A percentile compares a stretch with the other conserved stretches of the same genome.
Conservation (phyloP, 2,113 vertebrate genomes). For the Clinocottus analis region DNA sequence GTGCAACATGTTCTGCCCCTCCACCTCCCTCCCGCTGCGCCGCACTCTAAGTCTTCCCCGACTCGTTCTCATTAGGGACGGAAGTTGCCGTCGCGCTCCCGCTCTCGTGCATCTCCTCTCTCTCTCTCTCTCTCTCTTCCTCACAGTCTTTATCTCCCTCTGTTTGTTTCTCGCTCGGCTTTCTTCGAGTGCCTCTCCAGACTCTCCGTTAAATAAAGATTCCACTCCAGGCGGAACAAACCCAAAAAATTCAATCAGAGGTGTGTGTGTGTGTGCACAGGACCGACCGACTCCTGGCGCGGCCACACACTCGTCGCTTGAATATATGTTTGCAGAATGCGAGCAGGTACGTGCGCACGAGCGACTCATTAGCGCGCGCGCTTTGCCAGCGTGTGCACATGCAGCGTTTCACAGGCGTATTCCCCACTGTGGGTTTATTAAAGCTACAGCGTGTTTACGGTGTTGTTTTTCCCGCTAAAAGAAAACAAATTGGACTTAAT, state of each 20-base stretch:
- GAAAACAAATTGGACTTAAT: no score
- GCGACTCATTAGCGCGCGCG: not conserved
- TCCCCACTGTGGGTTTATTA: constrained; percentile 43
- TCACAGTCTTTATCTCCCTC: not conserved
- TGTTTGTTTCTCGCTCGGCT: constrained; percentile 49
- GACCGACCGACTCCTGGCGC: no score
- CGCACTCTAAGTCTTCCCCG: constrained; percentile 45
- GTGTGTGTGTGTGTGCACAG: constrained; percentile 14
- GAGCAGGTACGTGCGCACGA: not conserved
- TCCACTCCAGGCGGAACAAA: constrained; percentile 58
- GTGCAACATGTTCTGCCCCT: constrained; percentile 52
- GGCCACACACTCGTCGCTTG: not conserved
- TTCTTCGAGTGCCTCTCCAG: constrained; percentile 57
- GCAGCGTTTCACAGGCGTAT: no score
- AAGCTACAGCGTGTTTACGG: constrained; percentile 31
- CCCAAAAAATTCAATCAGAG: constrained; percentile 54
- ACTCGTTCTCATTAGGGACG: constrained; percentile 65
- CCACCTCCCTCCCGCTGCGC: constrained; percentile 47
- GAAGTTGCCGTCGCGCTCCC: not conserved
- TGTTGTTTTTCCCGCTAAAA: no score
- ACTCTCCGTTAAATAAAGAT: constrained; percentile 57
- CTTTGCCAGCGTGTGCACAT: no score
- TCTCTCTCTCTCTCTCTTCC: constrained; percentile 19
- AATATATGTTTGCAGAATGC: constrained; percentile 14
- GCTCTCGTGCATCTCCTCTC: constrained; percentile 20